Evolutionary conservation across 2,797 vertebrate genomes (phyloP).

Genomic region (Thaleichthys pacificus): DNA sequence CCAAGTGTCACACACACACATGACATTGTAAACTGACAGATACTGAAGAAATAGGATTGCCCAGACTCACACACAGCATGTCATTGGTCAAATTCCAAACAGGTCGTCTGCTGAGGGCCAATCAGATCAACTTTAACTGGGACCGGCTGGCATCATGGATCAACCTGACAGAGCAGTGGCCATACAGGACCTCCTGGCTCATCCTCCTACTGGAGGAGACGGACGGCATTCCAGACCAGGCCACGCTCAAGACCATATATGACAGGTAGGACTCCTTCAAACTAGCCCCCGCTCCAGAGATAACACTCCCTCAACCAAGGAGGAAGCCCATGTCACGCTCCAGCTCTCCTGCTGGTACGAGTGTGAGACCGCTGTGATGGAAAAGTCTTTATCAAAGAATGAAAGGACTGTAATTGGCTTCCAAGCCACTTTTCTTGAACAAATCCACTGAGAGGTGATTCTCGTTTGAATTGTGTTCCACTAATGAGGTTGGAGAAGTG

Average conservation of each 20-base stretch:
- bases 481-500: conserved; percentile 84
- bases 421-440: neutral
- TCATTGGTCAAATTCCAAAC: conserved; percentile 18
- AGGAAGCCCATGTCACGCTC: neutral
- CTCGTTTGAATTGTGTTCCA: conserved; percentile 48
- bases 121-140: conserved; percentile 97
- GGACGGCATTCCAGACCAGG: conserved; percentile 86
- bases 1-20: neutral
- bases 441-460: neutral
- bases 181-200: conserved; percentile 95
- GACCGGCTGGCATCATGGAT: conserved; percentile 97
- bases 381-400: neutral
- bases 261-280: conserved; percentile 80
- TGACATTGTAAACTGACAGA: neutral
- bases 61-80: neutral
- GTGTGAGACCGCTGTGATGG: neutral
- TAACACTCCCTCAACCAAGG: too few species aligned
- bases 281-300: conserved; percentile 81
- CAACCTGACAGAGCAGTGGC: conserved; percentile 98
- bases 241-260: conserved; percentile 90
- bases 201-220: conserved; percentile 94
- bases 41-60: too few species aligned
- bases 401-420: neutral
- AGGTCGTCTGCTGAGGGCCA: conserved; percentile 93
- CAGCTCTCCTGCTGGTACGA: neutral